Percentiles rank a stretch among this genome's conserved stretches.
These are phyloP conservation scores for Hirudo medicinalis DNA, from an alignment of 1,140 invertebrate species.

Conservation along the genomic window DNA sequence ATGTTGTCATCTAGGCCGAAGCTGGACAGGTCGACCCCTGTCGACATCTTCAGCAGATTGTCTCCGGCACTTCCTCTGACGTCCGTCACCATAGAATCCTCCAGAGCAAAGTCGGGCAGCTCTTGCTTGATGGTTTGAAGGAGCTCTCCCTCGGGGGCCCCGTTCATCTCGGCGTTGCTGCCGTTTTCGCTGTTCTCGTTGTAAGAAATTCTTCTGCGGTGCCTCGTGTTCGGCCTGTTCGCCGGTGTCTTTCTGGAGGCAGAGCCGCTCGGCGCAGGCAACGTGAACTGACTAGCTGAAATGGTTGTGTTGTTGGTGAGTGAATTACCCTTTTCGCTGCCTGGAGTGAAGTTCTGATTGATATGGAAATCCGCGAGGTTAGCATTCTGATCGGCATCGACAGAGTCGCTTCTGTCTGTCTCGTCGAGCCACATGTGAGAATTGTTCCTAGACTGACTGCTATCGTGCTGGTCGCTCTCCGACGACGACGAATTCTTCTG, in stretches of 20 bases:
- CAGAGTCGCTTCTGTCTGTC: too few species aligned
- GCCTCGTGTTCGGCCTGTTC: not conserved
- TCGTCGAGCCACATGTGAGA: not conserved
- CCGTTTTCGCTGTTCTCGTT: not conserved
- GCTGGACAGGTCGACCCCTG: not conserved
- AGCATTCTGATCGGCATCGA: too few species aligned
- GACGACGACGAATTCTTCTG: not conserved
- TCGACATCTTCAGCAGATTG: constrained; percentile 9
- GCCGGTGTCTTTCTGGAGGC: not conserved
- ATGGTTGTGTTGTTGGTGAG: too few species aligned
- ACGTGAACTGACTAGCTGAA: too few species aligned
- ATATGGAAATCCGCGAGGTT: too few species aligned
- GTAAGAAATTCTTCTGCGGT: not conserved
- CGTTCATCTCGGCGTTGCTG: not conserved
- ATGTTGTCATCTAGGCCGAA: not conserved
- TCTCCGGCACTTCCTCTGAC: not conserved
- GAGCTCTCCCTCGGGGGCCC: not conserved
- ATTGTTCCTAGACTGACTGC: constrained; percentile 6
- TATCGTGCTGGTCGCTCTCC: constrained; percentile 5
- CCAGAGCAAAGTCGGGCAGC: not conserved
- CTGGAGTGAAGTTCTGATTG: too few species aligned
- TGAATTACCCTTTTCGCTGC: too few species aligned
- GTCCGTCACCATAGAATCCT: not conserved
- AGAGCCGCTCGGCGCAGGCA: not conserved
- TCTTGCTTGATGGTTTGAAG: constrained; percentile 13